Evolutionary conservation across 2,797 vertebrate genomes (phyloP).

Genomic region (Glyptemys insculpta): DNA sequence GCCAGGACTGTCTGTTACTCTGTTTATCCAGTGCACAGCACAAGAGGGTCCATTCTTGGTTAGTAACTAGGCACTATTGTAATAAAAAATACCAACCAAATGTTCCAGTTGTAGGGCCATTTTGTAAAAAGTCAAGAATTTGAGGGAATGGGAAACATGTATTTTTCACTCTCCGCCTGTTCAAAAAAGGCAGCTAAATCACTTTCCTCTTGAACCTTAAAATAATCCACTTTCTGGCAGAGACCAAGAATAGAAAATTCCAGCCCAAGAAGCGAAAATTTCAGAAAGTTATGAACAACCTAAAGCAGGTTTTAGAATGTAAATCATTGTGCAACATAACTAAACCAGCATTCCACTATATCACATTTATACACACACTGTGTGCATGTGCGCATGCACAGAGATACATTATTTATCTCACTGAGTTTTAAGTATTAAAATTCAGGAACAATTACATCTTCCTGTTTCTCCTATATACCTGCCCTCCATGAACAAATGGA

Average conservation of each 20-base stretch:
- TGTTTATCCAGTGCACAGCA: not conserved
- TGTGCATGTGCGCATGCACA: not conserved
- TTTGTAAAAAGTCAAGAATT: not conserved
- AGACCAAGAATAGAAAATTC: not conserved
- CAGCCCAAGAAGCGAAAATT: not conserved
- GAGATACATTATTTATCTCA: not conserved
- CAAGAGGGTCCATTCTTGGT: constrained; percentile 4
- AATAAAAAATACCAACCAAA: not conserved
- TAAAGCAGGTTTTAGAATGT: not conserved
- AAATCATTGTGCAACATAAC: not conserved
- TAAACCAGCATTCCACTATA: not conserved
- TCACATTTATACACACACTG: not conserved
- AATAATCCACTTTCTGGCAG: not conserved
- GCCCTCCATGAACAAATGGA: constrained; percentile 1
- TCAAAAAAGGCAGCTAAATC: not conserved
- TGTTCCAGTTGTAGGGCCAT: not conserved
- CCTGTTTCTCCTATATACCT: constrained; percentile 33
- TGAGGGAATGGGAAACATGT: not conserved
- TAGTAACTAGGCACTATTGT: fast-evolving
- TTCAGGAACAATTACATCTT: constrained; percentile 20
- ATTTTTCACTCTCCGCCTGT: not conserved
- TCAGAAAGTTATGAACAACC: not conserved
- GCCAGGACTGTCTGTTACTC: not conserved
- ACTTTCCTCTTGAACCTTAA: not conserved
- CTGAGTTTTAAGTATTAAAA: constrained; percentile 19